Percentiles rank a stretch among this genome's conserved stretches.
phyloP scores from a whole-genome alignment of 2,113 vertebrate species.

The Heteronetta atricapilla region DNA sequence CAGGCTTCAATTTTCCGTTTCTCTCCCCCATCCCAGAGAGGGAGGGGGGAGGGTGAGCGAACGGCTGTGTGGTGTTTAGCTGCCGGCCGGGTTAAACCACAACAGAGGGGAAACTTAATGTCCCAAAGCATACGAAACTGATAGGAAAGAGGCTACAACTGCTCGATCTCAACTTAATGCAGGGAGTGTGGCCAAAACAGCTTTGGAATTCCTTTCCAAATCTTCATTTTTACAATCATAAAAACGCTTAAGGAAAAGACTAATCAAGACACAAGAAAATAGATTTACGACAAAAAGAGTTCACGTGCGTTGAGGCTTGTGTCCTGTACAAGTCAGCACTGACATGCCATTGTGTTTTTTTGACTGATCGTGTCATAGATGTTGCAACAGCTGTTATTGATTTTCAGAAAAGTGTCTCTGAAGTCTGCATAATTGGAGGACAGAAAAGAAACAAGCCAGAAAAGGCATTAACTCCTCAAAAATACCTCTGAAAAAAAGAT shows the following conservation, averaged over 20 bases:
- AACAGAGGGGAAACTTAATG: slow-evolving; percentile 9
- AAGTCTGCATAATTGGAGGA: background rate
- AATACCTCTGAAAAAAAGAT: background rate
- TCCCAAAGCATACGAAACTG: background rate
- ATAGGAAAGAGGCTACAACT: background rate
- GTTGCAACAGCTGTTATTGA: background rate
- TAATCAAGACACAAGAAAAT: background rate
- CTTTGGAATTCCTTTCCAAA: background rate
- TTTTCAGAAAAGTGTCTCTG: background rate
- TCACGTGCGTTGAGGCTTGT: fast-evolving
- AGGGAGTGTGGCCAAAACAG: background rate
- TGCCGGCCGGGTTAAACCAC: no score
- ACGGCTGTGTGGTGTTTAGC: no score
- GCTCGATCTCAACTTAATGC: background rate
- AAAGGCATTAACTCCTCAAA: background rate
- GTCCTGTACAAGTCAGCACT: background rate
- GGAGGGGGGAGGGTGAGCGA: no score
- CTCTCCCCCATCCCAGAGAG: no score
- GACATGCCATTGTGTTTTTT: background rate
- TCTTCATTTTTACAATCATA: background rate
- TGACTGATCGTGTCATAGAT: background rate
- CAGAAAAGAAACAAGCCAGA: background rate
- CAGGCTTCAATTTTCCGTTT: no score
- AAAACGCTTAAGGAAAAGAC: background rate
- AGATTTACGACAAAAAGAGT: background rate